A percentile compares a stretch with the other conserved stretches of the same genome.
Evolutionary conservation across 2,797 vertebrate species (phyloP).

Genomic region (Emydoidea blandingii): DNA sequence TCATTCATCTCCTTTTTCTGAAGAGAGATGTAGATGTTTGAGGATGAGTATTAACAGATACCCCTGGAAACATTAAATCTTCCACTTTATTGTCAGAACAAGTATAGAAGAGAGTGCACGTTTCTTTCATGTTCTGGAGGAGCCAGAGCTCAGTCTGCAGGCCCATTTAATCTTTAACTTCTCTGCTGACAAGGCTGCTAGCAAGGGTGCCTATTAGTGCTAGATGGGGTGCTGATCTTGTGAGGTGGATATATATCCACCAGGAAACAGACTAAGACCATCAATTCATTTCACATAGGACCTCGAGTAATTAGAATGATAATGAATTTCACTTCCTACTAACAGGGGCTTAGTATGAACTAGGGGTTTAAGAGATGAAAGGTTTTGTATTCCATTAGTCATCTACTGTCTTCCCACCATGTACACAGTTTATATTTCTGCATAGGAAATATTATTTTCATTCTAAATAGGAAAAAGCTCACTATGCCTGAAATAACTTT

Average conservation of each 20-base stretch:
- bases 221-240: background rate
- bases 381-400: background rate
- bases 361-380: background rate
- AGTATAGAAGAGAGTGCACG: background rate
- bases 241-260: background rate
- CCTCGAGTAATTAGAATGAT: background rate
- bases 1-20: background rate
- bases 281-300: background rate
- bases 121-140: background rate
- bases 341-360: background rate
- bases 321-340: background rate
- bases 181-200: background rate
- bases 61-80: background rate
- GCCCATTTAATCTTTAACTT: background rate
- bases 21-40: background rate
- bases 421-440: background rate
- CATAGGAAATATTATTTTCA: background rate
- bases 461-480: background rate
- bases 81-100: background rate
- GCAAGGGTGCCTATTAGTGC: background rate
- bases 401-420: background rate
- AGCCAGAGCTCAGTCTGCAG: background rate
- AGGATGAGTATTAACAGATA: background rate
- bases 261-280: background rate
- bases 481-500: background rate